Evolutionary conservation across 2,113 vertebrate genomes (phyloP).

Genomic region (Anser brachyrhynchus): DNA sequence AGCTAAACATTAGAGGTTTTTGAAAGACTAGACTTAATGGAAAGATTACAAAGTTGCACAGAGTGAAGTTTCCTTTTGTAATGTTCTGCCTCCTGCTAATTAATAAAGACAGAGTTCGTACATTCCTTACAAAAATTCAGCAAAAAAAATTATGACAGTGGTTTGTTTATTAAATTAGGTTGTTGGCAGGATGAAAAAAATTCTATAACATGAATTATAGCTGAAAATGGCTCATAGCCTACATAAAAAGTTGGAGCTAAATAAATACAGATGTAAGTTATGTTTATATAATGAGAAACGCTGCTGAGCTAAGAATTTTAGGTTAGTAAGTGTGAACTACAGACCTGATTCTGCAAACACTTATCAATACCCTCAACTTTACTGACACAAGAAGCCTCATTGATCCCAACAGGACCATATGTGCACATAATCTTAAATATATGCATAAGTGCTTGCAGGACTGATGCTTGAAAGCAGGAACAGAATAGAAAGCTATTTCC

Average conservation of each 20-base stretch:
- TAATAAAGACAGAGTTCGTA: conserved; percentile 73
- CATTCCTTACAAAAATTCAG: conserved; percentile 59
- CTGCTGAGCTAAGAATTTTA: conserved; percentile 74
- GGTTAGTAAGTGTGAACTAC: conserved; percentile 72
- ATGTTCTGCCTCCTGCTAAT: conserved; percentile 69
- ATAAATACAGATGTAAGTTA: conserved; percentile 71
- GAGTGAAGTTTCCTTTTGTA: conserved; percentile 51
- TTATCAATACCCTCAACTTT: conserved; percentile 64
- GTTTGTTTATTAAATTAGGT: conserved; percentile 75
- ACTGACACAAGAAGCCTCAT: conserved; percentile 60
- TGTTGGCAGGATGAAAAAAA: conserved; percentile 69
- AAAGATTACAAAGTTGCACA: conserved; percentile 56
- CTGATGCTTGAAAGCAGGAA: conserved; percentile 50
- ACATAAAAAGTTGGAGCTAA: conserved; percentile 71
- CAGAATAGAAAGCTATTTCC: conserved; percentile 50
- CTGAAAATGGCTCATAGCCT: conserved; percentile 60
- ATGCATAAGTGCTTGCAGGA: conserved; percentile 54
- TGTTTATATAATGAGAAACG: conserved; percentile 75
- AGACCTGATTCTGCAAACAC: conserved; percentile 65
- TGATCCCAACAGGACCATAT: conserved; percentile 59
- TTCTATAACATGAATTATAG: conserved; percentile 67
- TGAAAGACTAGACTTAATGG: conserved; percentile 41
- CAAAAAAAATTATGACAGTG: conserved; percentile 69
- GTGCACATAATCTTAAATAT: conserved; percentile 58
- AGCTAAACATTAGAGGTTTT: conserved; percentile 43